Conservation (phyloP, 1,140 invertebrate genomes). For the Calephelis nemesis region DNA sequence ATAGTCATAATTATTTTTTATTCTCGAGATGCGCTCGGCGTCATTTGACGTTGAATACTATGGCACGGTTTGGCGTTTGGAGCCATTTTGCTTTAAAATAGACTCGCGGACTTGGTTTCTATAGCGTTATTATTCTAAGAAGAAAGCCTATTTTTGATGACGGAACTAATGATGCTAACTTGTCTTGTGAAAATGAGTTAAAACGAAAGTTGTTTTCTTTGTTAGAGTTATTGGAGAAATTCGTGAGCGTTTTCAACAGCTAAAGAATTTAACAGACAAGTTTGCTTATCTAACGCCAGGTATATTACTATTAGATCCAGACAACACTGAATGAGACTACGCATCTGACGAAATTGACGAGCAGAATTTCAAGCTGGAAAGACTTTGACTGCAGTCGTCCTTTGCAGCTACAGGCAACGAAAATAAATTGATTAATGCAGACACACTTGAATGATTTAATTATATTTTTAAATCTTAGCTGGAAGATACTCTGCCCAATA, state of each 20-base stretch:
- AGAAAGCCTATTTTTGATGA: slow-evolving; percentile 17
- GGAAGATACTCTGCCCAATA: neutral
- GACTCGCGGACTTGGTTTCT: too few relatives aligned
- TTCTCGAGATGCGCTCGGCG: too few relatives aligned
- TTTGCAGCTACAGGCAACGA: slow-evolving; percentile 8
- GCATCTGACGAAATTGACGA: slow-evolving; percentile 1
- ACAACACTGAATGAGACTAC: slow-evolving; percentile 14
- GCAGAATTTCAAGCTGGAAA: slow-evolving; percentile 13
- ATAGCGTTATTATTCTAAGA: too few relatives aligned
- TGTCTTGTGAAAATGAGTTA: slow-evolving; percentile 19
- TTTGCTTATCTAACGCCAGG: slow-evolving; percentile 21
- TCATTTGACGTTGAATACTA: too few relatives aligned
- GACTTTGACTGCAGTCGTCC: slow-evolving; percentile 5
- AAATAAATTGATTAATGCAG: neutral
- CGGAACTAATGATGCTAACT: slow-evolving; percentile 19
- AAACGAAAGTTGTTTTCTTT: slow-evolving; percentile 24
- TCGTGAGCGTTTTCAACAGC: slow-evolving; percentile 15
- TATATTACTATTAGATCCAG: slow-evolving; percentile 25
- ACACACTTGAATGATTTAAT: too few relatives aligned
- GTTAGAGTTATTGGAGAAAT: slow-evolving; percentile 21
- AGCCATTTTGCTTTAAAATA: too few relatives aligned
- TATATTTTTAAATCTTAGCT: too few relatives aligned
- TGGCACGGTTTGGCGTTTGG: too few relatives aligned
- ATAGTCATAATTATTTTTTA: too few relatives aligned
- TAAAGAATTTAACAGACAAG: slow-evolving; percentile 5